These are phyloP conservation scores for Gymnobelideus leadbeateri DNA, from an alignment of 2,113 vertebrate species.

Conservation along the genomic window DNA sequence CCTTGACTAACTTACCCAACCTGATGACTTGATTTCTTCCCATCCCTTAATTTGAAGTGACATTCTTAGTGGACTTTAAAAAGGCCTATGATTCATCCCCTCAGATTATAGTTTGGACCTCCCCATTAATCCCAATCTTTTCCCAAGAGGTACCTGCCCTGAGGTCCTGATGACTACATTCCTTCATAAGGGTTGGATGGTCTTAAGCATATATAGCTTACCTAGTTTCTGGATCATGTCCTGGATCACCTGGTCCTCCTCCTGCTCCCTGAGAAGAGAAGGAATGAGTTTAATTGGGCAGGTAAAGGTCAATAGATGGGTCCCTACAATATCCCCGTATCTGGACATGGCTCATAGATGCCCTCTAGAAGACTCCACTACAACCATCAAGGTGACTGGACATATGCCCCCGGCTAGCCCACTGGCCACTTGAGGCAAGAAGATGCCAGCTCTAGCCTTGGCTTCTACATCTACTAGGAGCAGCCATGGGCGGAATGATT, in stretches of 20 bases:
- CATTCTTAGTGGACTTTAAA: not conserved
- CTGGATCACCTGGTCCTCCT: slow-evolving; percentile 93
- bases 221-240: slow-evolving; percentile 93
- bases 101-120: not conserved
- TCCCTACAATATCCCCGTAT: not conserved
- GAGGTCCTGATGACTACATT: not conserved
- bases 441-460: not conserved
- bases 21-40: not conserved
- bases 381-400: not conserved
- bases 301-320: not conserved
- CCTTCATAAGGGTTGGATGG: not conserved
- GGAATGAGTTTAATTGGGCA: not conserved
- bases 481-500: not conserved
- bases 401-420: not conserved
- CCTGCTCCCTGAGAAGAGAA: slow-evolving; percentile 89
- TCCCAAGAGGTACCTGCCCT: not conserved
- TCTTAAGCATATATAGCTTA: slow-evolving; percentile 76
- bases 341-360: not conserved
- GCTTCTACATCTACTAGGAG: not conserved
- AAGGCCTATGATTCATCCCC: not conserved
- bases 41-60: not conserved
- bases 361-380: not conserved
- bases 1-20: not conserved
- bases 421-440: not conserved
- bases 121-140: not conserved